phyloP scores from a whole-genome alignment of 2,888 invertebrate species.

The Hydriomena furcata region DNA sequence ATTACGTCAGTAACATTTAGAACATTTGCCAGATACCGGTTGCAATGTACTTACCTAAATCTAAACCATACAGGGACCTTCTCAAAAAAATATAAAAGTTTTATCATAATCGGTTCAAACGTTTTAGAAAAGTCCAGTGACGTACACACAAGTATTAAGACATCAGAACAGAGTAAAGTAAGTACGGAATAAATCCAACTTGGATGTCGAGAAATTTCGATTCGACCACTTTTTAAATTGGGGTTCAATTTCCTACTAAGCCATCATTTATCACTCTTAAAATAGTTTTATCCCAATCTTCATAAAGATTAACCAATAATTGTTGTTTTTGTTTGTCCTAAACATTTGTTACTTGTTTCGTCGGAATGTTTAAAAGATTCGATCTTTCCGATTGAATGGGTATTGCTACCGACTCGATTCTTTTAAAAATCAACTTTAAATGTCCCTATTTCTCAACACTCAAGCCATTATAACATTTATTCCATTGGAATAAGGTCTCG shows the following conservation, averaged over 20 bases:
- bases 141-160: no score
- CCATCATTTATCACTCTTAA: slow-evolving; percentile 16
- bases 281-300: slow-evolving; percentile 14
- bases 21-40: no score
- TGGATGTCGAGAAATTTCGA: no score
- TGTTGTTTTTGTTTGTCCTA: slow-evolving; percentile 31
- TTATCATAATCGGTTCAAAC: no score
- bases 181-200: no score
- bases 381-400: slow-evolving; percentile 71
- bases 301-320: slow-evolving; percentile 9
- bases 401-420: slow-evolving; percentile 61
- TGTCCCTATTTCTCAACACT: background rate
- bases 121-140: no score
- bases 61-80: no score
- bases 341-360: slow-evolving; percentile 52
- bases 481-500: background rate
- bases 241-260: slow-evolving; percentile 1
- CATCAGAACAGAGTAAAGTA: no score
- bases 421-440: slow-evolving; percentile 17
- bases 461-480: slow-evolving; percentile 30
- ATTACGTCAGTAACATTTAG: no score
- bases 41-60: no score
- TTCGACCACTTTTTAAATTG: no score
- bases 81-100: no score
- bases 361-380: slow-evolving; percentile 67